Conservation (phyloP, 2,113 vertebrate species). For the Myotis lucifugus region DNA sequence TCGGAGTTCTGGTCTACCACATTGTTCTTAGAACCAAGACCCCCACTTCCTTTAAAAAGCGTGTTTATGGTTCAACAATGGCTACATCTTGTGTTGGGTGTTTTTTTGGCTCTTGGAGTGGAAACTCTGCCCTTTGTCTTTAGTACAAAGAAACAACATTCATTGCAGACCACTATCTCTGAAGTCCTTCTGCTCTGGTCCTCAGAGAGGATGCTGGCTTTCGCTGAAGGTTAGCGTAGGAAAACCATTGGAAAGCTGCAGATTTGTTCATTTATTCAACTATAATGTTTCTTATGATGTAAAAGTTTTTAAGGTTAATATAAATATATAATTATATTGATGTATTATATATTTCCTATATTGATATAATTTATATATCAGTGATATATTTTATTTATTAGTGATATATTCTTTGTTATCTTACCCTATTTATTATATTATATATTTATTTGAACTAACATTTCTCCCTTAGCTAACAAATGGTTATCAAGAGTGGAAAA, state of each 20-base stretch:
- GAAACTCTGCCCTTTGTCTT: constrained; percentile 49
- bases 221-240: neutral
- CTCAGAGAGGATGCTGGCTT: neutral
- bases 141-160: neutral
- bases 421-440: neutral
- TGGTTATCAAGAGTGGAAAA: neutral
- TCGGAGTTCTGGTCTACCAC: neutral
- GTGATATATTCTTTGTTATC: neutral
- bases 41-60: neutral
- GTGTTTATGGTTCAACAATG: constrained; percentile 34
- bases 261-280: neutral
- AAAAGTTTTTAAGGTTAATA: neutral
- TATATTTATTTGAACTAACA: neutral
- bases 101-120: constrained; percentile 30
- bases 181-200: neutral
- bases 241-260: neutral
- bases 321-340: neutral
- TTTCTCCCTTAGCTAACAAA: neutral
- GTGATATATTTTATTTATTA: neutral
- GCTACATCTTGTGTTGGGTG: neutral
- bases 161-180: neutral
- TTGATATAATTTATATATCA: neutral
- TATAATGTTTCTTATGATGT: neutral
- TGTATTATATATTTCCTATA: neutral
- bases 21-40: neutral